Evolutionary conservation across 2,797 vertebrate species (phyloP).

Genomic region (Sebastes minor): DNA sequence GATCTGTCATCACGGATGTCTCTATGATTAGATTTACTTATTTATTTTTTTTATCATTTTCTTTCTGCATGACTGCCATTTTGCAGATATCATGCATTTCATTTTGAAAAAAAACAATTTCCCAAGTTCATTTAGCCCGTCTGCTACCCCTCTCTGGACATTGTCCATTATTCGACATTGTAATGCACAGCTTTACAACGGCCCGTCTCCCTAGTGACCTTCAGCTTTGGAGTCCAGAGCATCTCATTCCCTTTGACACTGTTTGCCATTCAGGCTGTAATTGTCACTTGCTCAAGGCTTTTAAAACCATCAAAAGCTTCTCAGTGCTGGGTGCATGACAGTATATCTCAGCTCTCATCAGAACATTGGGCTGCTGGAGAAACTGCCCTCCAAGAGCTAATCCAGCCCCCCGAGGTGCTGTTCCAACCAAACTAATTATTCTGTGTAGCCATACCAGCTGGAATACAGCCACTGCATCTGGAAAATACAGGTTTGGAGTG

Average conservation of each 20-base stretch:
- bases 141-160: conserved; percentile 6
- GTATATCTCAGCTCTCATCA: conserved; percentile 76
- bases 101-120: not conserved
- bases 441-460: conserved; percentile 70
- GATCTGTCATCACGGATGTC: not conserved
- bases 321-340: conserved; percentile 61
- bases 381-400: conserved; percentile 76
- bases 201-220: conserved; percentile 59
- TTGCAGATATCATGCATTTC: not conserved
- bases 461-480: conserved; percentile 63
- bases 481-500: conserved; percentile 48
- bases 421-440: conserved; percentile 80
- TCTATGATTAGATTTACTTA: not conserved
- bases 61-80: not conserved
- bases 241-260: conserved; percentile 70
- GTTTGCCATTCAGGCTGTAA: conserved; percentile 75
- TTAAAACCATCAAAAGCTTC: conserved; percentile 74
- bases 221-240: conserved; percentile 53
- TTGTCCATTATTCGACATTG: conserved; percentile 27
- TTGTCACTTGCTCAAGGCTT: conserved; percentile 76
- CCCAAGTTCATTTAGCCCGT: not conserved
- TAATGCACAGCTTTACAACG: conserved; percentile 51
- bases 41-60: not conserved
- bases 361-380: conserved; percentile 66
- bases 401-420: conserved; percentile 71